Evolutionary conservation across 2,888 invertebrate species (phyloP).

Genomic region (Liposcelis brunnea): DNA sequence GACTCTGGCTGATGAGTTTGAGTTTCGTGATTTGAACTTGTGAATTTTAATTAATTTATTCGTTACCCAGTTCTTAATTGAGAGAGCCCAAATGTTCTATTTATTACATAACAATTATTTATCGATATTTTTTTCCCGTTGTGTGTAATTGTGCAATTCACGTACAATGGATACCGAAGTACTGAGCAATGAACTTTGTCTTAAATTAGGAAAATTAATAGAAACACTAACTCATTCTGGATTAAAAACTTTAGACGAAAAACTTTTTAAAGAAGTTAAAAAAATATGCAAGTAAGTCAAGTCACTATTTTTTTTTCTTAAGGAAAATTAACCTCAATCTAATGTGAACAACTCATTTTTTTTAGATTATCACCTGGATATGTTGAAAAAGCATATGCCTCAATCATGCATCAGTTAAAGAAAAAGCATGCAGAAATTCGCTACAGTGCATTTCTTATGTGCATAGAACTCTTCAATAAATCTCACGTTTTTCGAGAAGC

Average conservation of each 20-base stretch:
- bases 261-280: slow-evolving; percentile 16
- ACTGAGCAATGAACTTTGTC: too few relatives aligned
- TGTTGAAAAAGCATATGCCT: slow-evolving; percentile 27
- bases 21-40: too few relatives aligned
- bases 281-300: slow-evolving; percentile 18
- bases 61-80: too few relatives aligned
- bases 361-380: slow-evolving; percentile 26
- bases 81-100: too few relatives aligned
- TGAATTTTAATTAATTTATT: too few relatives aligned
- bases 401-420: slow-evolving; percentile 28
- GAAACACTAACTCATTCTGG: slow-evolving; percentile 20
- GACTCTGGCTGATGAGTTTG: too few relatives aligned
- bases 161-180: too few relatives aligned
- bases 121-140: too few relatives aligned
- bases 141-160: too few relatives aligned
- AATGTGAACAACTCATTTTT: slow-evolving; percentile 11
- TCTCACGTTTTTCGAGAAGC: slow-evolving; percentile 32
- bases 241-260: slow-evolving; percentile 16
- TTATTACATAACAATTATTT: too few relatives aligned
- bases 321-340: not conserved
- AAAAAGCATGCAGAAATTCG: slow-evolving; percentile 35
- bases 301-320: not conserved
- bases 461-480: slow-evolving; percentile 31
- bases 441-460: slow-evolving; percentile 31
- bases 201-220: slow-evolving; percentile 13